Evolutionary conservation across 1,140 invertebrate genomes (phyloP).

Genomic region (Sarcophaga peregrina): DNA sequence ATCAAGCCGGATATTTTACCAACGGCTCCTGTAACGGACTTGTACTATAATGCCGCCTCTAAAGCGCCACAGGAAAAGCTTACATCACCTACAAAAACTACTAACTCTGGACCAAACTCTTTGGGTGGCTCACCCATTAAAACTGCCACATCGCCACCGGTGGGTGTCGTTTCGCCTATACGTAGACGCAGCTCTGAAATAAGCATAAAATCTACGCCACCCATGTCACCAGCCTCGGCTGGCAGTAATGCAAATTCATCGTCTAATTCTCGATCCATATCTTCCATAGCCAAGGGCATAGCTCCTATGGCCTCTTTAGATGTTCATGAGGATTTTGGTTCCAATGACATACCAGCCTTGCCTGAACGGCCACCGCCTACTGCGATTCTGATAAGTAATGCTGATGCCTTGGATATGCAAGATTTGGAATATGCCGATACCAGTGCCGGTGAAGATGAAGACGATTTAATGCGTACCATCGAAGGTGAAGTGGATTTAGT

Average conservation of each 20-base stretch:
- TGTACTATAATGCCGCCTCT: constrained; percentile 31
- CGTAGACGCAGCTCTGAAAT: constrained; percentile 53
- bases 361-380: constrained; percentile 54
- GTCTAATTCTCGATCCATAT: constrained; percentile 42
- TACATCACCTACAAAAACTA: constrained; percentile 39
- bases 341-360: constrained; percentile 50
- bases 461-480: constrained; percentile 63
- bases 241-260: constrained; percentile 43
- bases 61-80: not conserved
- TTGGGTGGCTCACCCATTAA: constrained; percentile 53
- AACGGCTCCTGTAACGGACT: constrained; percentile 33
- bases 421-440: constrained; percentile 70
- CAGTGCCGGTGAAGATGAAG: constrained; percentile 68
- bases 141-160: constrained; percentile 56
- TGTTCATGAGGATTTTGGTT: constrained; percentile 38
- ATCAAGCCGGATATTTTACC: constrained; percentile 58
- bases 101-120: constrained; percentile 46
- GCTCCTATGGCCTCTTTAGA: constrained; percentile 61
- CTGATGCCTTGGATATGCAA: constrained; percentile 60
- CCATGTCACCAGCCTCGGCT: constrained; percentile 55
- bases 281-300: constrained; percentile 53
- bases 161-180: constrained; percentile 62
- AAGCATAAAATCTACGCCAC: constrained; percentile 58
- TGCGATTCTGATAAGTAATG: not conserved
- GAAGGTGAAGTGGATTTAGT: constrained; percentile 48